Base-by-base conservation (phyloP, 2,113 vertebrate genomes). In the Oxyura jamaicensis region DNA sequence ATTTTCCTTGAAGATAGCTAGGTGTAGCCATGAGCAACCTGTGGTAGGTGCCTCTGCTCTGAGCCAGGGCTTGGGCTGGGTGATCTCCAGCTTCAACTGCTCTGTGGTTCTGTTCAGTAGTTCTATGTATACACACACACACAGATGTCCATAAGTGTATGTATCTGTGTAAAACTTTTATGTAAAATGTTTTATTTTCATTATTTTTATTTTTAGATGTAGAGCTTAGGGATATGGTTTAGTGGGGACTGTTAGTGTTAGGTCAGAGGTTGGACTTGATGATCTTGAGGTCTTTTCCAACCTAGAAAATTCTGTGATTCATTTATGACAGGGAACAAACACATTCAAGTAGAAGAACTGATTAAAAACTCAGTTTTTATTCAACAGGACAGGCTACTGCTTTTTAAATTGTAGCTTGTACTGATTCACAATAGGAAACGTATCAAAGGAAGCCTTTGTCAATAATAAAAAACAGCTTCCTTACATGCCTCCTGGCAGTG, bases 1-100 rank as follows among this genome's bases (percentile, higher is more conserved):
- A 4, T 44, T 82, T 9, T 75, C 3, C 33, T 60, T 72, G 28
- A 26, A 66, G 33, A 20, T 50, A 4, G 33, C 14, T 10, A 19
- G 46, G 21, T 1, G 1, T 16, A 25, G 23, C 50, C 23, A 15
- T 46, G 12, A 11, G 23, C 66, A 20, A 11, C 17, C 23, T 58
- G 25, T 1, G 0, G 29, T 78, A 36, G 13, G 11, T 83, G 35
- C 16, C 58, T 65, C 14, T 71, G 63, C 2, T 12, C 26, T 75
- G 81, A 82, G 21, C 69, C 9, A 31, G 6, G n/a, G 19, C 2
- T 39, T 66, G 31, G 20, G 50, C 86, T 78, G 12, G 65, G 17
- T 11, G 13, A 36, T 65, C 22, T 53, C 2, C 0, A 62, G 29
- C 67, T 29, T 91, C 52, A 74, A 1, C 22, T 3, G 0, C 66